phyloP scores from a whole-genome alignment of 1,140 invertebrate species.

The Caenorhabditis tropicalis region DNA sequence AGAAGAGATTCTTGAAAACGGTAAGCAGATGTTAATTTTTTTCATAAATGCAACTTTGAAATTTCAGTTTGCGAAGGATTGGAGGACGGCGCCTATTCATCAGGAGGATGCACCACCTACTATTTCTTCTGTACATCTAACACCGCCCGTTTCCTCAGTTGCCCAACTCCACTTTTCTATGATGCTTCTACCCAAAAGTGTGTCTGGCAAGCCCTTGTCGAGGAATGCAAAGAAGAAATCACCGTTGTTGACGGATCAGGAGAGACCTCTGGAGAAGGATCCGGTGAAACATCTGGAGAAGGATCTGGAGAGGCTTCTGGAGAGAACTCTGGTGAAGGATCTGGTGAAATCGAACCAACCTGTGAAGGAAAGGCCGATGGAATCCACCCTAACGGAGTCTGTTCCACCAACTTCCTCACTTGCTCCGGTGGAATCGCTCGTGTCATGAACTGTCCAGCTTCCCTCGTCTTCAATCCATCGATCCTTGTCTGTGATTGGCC shows the following conservation, averaged over 20 bases:
- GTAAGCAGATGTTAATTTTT: background rate
- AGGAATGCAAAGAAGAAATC: background rate
- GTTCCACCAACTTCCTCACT: constrained; percentile 14
- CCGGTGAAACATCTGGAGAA: background rate
- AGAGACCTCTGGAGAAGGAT: background rate
- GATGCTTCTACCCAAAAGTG: background rate
- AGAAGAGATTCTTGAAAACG: background rate
- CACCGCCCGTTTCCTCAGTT: constrained; percentile 18
- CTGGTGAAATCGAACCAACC: background rate
- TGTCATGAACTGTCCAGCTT: constrained; percentile 19
- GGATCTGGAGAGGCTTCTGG: background rate
- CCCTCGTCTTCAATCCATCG: background rate
- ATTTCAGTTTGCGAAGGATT: constrained; percentile 5
- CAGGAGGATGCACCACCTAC: constrained; percentile 27
- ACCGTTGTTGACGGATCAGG: background rate
- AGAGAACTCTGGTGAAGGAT: background rate
- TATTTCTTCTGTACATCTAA: constrained; percentile 16
- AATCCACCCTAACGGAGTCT: constrained; percentile 18
- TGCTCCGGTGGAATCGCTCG: constrained; percentile 29
- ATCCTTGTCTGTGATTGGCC: constrained; percentile 29
- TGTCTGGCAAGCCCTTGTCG: background rate
- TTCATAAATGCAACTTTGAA: background rate
- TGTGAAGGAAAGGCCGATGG: constrained; percentile 14
- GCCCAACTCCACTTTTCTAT: constrained; percentile 25
- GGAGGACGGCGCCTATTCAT: constrained; percentile 11